phyloP scores from a whole-genome alignment of 2,797 vertebrate species.

The Graptemys geographica region DNA sequence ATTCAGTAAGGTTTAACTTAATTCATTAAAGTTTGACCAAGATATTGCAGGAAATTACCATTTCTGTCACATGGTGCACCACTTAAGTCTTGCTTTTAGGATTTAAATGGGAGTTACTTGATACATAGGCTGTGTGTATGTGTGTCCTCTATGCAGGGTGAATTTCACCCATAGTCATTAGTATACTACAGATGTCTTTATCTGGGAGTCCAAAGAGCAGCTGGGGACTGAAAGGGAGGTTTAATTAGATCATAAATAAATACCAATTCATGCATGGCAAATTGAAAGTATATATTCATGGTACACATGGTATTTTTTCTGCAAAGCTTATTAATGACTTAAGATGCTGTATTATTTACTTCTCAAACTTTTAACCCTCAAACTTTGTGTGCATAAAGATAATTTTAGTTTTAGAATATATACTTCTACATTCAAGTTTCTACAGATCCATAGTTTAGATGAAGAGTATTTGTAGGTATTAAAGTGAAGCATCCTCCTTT shows the following conservation, averaged over 20 bases:
- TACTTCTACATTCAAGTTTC: background rate
- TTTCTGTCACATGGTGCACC: background rate
- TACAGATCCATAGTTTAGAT: background rate
- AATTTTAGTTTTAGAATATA: background rate
- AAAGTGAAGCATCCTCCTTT: background rate
- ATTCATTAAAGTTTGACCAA: background rate
- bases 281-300: background rate
- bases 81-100: background rate
- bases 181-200: background rate
- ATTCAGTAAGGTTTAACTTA: background rate
- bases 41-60: background rate
- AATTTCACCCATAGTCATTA: background rate
- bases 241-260: background rate
- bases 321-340: background rate
- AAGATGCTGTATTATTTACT: rapidly evolving
- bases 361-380: background rate
- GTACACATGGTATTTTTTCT: background rate
- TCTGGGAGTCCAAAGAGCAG: background rate
- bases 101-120: background rate
- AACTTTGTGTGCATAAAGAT: background rate
- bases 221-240: background rate
- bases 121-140: rapidly evolving
- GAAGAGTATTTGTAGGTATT: background rate
- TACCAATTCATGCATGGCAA: background rate
- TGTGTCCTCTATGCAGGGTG: background rate